Evolutionary conservation across 2,888 invertebrate species (phyloP), one percentile per base, ranked within the genome.

Genomic region (Patella pellucida): DNA sequence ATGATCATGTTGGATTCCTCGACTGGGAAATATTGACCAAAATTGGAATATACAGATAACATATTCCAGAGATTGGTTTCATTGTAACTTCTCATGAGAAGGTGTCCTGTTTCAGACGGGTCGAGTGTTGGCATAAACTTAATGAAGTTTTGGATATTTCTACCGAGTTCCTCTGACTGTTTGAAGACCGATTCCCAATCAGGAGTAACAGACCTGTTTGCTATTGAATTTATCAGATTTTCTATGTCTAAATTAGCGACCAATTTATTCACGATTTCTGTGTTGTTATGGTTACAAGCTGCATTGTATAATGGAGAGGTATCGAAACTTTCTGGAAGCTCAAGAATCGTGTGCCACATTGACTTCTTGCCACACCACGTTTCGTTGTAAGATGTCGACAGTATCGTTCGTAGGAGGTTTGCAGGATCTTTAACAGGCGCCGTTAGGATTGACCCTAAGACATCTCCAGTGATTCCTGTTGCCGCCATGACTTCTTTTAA

Each of bases 141-240:
- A 3, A 83, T 77, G 19, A 83, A 62, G 16, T 68, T 19, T 31
- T 76, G 62, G 0, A 84, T 69, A 51, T 75, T 73, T 50, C 73
- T 73, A 5, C 75, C 62, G 14, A 84, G 75, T 41, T 78, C 73
- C 67, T 76, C 69, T 1, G 80, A 76, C 72, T 81, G 67, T 51
- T 69, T n/a, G 7, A 82, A 74, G 1, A 81, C 69, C 50, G 69
- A 54, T 12, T 74, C 76, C 85, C 82, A 83, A 77, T 84, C 76
- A 15, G 78, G 77, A 15, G n/a, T 56, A 12, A 56, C 52, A 14
- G 79, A 52, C 2, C 52, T 51, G 68, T 76, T 73, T 27, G 75
- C 19, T 15, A 82, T 50, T 51, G 70, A 69, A 62, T 68, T 70
- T 9, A 77, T 71, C 14, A 77, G 69, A 16, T 73, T 71, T 50